A percentile compares a stretch with the other conserved stretches of the same genome.
Conservation (phyloP, 2,797 vertebrate genomes). For the Carapus acus region DNA sequence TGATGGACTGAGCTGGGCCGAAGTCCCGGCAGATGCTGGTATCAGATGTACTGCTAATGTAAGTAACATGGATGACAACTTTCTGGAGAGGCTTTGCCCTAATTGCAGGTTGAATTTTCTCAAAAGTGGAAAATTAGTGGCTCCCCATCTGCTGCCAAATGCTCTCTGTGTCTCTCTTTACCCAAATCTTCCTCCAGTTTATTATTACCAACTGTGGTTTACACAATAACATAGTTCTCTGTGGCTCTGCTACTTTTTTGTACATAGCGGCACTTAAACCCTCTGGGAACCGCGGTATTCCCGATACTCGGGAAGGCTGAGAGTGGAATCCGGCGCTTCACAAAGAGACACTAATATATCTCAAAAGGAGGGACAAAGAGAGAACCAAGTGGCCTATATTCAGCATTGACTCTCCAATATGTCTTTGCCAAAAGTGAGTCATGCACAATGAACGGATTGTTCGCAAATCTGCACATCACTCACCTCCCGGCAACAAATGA, state of each 20-base stretch:
- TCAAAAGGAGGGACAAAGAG: too few relatives aligned
- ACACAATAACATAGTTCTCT: conserved; percentile 40
- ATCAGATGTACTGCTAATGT: conserved; percentile 39
- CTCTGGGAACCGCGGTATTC: conserved; percentile 12
- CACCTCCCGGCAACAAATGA: conserved; percentile 30
- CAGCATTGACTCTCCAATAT: conserved; percentile 15
- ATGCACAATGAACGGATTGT: conserved; percentile 25
- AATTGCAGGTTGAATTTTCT: conserved; percentile 48
- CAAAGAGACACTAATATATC: too few relatives aligned
- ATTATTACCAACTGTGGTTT: conserved; percentile 54
- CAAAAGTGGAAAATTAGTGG: conserved; percentile 56
- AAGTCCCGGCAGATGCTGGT: conserved; percentile 18
- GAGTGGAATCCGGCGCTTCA: too few relatives aligned
- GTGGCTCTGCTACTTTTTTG: conserved; percentile 38
- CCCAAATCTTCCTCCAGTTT: conserved; percentile 39
- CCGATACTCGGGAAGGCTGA: too few relatives aligned
- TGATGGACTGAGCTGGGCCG: conserved; percentile 4
- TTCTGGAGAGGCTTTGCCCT: conserved; percentile 38
- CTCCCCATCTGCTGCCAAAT: conserved; percentile 38
- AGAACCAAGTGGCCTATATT: conserved; percentile 7
- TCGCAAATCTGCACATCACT: conserved; percentile 37
- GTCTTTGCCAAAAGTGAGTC: conserved; percentile 20
- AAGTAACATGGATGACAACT: conserved; percentile 44
- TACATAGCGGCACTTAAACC: conserved; percentile 16
- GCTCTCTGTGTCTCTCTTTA: conserved; percentile 24